A percentile compares a stretch with the other conserved stretches of the same genome.
Conservation (phyloP, 2,888 invertebrate genomes). For the Ichneumoninae sp. region DNA sequence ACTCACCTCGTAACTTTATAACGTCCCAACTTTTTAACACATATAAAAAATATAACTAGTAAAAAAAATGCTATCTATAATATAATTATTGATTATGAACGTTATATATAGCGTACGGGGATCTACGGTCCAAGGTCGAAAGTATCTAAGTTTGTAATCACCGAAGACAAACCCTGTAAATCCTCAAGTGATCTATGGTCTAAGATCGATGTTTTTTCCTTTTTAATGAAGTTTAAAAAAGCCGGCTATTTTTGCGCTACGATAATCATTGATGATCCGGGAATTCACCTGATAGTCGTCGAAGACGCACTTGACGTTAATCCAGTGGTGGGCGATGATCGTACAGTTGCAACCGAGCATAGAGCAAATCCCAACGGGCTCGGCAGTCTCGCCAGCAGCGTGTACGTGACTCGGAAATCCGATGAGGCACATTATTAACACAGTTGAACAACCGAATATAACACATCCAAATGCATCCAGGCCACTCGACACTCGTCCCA, state of each 20-base stretch:
- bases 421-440: slow-evolving; percentile 73
- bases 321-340: slow-evolving; percentile 87
- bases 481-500: slow-evolving; percentile 68
- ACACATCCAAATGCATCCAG: slow-evolving; percentile 74
- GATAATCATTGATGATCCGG: slow-evolving; percentile 38
- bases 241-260: neutral
- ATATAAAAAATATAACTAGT: neutral
- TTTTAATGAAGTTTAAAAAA: no score
- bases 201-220: neutral
- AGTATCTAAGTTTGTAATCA: neutral
- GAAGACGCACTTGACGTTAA: slow-evolving; percentile 88
- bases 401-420: slow-evolving; percentile 65
- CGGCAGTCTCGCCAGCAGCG: slow-evolving; percentile 65
- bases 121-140: neutral
- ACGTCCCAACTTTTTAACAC: slow-evolving; percentile 48
- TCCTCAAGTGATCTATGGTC: neutral
- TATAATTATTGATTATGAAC: neutral
- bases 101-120: neutral
- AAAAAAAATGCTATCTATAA: neutral
- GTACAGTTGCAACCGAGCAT: slow-evolving; percentile 87
- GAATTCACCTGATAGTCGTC: slow-evolving; percentile 87
- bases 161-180: neutral
- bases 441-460: slow-evolving; percentile 60
- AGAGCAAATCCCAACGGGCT: slow-evolving; percentile 85
- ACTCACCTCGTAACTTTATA: slow-evolving; percentile 29